Base-by-base conservation (phyloP, 2,113 vertebrate genomes). In the Xiphorhynchus elegans region DNA sequence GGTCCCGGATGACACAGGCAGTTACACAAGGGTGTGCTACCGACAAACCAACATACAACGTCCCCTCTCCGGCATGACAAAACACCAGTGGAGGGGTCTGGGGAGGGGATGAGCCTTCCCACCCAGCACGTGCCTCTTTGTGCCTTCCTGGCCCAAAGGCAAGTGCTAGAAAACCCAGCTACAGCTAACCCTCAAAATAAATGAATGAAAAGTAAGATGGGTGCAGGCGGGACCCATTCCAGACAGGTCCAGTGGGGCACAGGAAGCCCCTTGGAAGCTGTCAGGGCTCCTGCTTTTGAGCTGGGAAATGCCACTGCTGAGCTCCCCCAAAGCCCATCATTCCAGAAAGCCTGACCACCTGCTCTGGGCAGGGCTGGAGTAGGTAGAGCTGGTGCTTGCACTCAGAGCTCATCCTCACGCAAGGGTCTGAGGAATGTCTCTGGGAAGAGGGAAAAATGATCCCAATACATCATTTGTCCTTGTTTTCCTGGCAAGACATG, bases 81-180 rank as follows among this genome's bases (percentile, higher is more conserved):
- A 72, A 16, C 7, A 9, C 49, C 15, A 0, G 12, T 0, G 21
- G 37, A 42, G 59, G 64, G 62, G 17, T 33, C 53, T 64, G 17
- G 33, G 44, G 24, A 26, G 33, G 39, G 58, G 58, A 63, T 3
- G 28, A 92, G 20, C 84, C 52, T 81, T 89, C 73, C 42, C 4
- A 3, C 33, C 14, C 0, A 0, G 26, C 7, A 14, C 44, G 9
- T 5, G 19, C 69, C 40, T 66, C 63, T 0, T 0, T 13, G 39
- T 33, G 73, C 50, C 4, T 1, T 17, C 69, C 66, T 87, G 31
- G 69, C 69, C 89, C 24, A 9, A 60, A 76, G 56, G 26, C 28
- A 31, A 73, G 70, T 5, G 1, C 28, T 46, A 35, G 50, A 26
- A 59, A 87, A 26, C n/a, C 72, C 40, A 8, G 50, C 52, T 31